Conservation (phyloP, 2,797 vertebrate species). For the Selene dorsalis region DNA sequence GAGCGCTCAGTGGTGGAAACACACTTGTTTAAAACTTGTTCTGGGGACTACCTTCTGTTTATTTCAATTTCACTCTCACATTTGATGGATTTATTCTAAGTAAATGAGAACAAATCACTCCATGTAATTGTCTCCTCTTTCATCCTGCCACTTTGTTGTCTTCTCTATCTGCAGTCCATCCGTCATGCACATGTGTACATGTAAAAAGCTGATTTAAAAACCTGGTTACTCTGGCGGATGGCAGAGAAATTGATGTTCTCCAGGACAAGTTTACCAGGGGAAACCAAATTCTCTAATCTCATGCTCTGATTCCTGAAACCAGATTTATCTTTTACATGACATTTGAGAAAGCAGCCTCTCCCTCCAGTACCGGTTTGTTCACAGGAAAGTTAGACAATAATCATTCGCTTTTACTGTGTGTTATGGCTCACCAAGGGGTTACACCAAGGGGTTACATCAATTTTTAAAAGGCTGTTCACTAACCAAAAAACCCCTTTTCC, state of each 20-base stretch:
- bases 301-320: not conserved
- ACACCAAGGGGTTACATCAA: not conserved
- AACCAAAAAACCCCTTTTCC: not conserved
- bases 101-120: not conserved
- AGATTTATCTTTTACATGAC: not conserved
- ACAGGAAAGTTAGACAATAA: not conserved
- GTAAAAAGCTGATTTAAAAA: constrained; percentile 10
- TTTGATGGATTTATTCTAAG: constrained; percentile 23
- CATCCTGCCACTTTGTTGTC: constrained; percentile 7
- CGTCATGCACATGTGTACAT: not conserved
- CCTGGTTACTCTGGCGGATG: not conserved
- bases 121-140: constrained; percentile 36
- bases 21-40: constrained; percentile 24
- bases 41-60: constrained; percentile 25
- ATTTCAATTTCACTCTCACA: constrained; percentile 36
- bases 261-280: not conserved
- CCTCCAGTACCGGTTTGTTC: not conserved
- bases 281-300: constrained; percentile 16
- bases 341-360: constrained; percentile 4
- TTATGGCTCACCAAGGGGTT: not conserved
- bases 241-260: not conserved
- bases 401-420: not conserved
- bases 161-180: constrained; percentile 10
- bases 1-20: constrained; percentile 16
- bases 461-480: not conserved